Conservation (phyloP, 2,888 invertebrate species). For the Polia nebulosa region DNA sequence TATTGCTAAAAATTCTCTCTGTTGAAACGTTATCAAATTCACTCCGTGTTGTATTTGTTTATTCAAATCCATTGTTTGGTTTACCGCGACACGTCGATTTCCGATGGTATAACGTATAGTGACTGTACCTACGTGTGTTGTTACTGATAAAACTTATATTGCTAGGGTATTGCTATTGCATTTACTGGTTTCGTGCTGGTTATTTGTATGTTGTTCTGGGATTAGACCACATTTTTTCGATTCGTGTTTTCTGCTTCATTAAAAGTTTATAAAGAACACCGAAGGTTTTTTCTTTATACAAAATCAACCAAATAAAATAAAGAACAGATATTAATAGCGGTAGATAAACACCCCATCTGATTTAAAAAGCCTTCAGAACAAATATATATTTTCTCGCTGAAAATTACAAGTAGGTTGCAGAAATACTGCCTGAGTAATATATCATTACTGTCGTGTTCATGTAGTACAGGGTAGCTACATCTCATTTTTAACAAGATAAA, state of each 20-base stretch:
- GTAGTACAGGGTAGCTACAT: neutral
- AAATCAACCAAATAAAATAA: too few species aligned
- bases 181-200: constrained; percentile 1
- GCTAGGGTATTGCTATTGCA: constrained; percentile 2
- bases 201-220: neutral
- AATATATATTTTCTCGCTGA: neutral
- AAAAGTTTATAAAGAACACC: too few species aligned
- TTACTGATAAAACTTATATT: constrained; percentile 10
- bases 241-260: neutral
- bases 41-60: constrained; percentile 38
- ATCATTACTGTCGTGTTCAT: neutral
- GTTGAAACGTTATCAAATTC: constrained; percentile 32
- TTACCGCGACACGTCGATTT: constrained; percentile 27
- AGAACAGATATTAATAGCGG: too few species aligned
- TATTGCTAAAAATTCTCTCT: constrained; percentile 1
- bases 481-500: constrained; percentile 15
- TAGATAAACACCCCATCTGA: too few species aligned
- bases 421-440: neutral
- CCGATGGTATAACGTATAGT: constrained; percentile 4
- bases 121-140: constrained; percentile 9
- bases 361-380: neutral
- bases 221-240: neutral
- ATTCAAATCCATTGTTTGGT: constrained; percentile 43
- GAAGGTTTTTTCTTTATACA: too few species aligned
- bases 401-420: constrained; percentile 7